These are phyloP conservation scores for Watsonalla binaria DNA, from an alignment of 2,888 invertebrate genomes.

Conservation along the genomic window DNA sequence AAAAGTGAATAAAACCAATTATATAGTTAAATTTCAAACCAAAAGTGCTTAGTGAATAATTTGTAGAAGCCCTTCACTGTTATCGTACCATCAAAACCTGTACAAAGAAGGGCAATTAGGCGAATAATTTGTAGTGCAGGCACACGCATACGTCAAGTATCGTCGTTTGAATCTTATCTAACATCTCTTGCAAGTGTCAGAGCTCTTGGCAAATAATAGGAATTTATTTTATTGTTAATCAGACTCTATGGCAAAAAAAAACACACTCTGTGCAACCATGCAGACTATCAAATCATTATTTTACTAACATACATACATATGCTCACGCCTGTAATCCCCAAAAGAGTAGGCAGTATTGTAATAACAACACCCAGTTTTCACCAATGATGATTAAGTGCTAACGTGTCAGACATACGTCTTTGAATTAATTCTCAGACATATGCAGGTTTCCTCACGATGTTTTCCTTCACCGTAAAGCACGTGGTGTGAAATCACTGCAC, in stretches of 20 bases:
- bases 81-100: slow-evolving; percentile 53
- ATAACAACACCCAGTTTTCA: too few species aligned
- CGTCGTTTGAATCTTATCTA: slow-evolving; percentile 57
- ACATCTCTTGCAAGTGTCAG: slow-evolving; percentile 35
- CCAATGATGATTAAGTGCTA: too few species aligned
- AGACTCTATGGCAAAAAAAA: background rate
- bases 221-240: slow-evolving; percentile 3
- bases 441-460: too few species aligned
- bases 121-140: slow-evolving; percentile 55
- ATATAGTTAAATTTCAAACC: too few species aligned
- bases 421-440: too few species aligned
- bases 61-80: slow-evolving; percentile 44
- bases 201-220: slow-evolving; percentile 6
- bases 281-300: too few species aligned
- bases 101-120: slow-evolving; percentile 60
- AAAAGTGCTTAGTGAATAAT: slow-evolving; percentile 16
- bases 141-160: slow-evolving; percentile 55
- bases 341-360: too few species aligned
- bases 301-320: background rate
- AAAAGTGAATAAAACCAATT: background rate
- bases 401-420: too few species aligned
- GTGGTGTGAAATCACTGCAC: too few species aligned
- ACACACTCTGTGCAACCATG: too few species aligned
- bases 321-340: too few species aligned
- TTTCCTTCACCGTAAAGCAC: too few species aligned